Percentiles rank a stretch among this genome's conserved stretches.
These are phyloP conservation scores for Apodemia zela DNA, from an alignment of 2,888 invertebrate genomes.

Conservation along the genomic window DNA sequence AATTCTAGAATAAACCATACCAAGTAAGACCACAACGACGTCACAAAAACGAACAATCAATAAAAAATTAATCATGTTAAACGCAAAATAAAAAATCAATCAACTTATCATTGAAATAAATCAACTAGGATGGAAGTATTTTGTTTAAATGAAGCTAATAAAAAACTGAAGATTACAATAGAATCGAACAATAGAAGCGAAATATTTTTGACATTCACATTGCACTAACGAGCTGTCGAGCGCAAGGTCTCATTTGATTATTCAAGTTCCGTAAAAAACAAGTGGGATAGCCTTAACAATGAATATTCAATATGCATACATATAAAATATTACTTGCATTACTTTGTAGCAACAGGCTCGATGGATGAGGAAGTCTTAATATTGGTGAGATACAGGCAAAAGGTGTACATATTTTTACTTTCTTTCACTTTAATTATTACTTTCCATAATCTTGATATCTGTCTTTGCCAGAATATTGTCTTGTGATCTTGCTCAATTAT, in stretches of 20 bases:
- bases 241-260: constrained; percentile 26
- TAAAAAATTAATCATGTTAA: not conserved
- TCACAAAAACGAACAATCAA: not conserved
- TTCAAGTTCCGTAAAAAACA: constrained; percentile 21
- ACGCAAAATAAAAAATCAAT: constrained; percentile 22
- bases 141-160: constrained; percentile 33
- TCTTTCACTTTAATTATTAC: too few relatives aligned
- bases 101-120: constrained; percentile 24
- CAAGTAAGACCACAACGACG: not conserved
- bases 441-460: too few relatives aligned
- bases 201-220: constrained; percentile 48
- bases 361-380: too few relatives aligned
- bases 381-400: too few relatives aligned
- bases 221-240: constrained; percentile 52
- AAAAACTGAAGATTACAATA: constrained; percentile 38
- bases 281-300: not conserved
- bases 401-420: too few relatives aligned
- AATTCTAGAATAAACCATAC: too few relatives aligned
- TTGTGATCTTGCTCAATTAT: too few relatives aligned
- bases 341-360: too few relatives aligned
- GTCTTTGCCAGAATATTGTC: too few relatives aligned
- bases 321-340: too few relatives aligned
- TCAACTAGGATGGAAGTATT: constrained; percentile 30
- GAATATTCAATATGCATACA: not conserved
- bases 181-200: constrained; percentile 49